Evolutionary conservation across 2,888 invertebrate genomes (phyloP), one percentile per base, ranked within the genome.

Genomic region (Drosophila paramelanica): DNA sequence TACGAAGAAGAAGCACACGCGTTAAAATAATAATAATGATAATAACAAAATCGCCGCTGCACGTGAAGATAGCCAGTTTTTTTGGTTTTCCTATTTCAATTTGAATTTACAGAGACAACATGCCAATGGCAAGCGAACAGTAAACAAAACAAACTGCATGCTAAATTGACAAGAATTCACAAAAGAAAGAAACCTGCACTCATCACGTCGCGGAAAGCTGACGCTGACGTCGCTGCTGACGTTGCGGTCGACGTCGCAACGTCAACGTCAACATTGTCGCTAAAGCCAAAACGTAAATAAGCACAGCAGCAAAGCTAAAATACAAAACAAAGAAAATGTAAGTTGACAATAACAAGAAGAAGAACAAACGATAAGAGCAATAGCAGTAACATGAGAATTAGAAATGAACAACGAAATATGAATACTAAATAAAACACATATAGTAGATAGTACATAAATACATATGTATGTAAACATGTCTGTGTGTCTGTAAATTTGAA

Each of bases 61-160:
- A 73, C 57, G 70, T 70, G 71, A 11, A 55, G 52, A 61, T 62
- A 57, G 45, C 13, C 42, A 33, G 46, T 41, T 41, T 39, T 67
- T 51, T 38, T 50, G 8, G 36, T 38, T 39, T 17, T 25, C 31
- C 31, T 8, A 23, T 14, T 55, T 38, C 17, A 33, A 39, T 27
- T 20, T 13, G 17, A 17, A 23, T 25, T 25, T 33, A 3, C 42
- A 56, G 42, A 51, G 52, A 55, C 49, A 47, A 49, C n/a, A 14
- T 56, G 50, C 13, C 51, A 62, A 51, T 14, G 7, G 20, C 55
- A 31, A 25, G 13, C 11, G 31, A 42, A 53, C 38, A 45, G 53
- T 52, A 67, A 81, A 62, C 71, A 59, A 66, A 66, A 62, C 45
- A 55, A 73, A 59, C 56, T 74, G 59, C 68, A 74, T 75, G 69